Percentiles rank a stretch among this genome's conserved stretches.
Evolutionary conservation across 1,140 invertebrate genomes (phyloP).

Genomic region (Solen grandis): DNA sequence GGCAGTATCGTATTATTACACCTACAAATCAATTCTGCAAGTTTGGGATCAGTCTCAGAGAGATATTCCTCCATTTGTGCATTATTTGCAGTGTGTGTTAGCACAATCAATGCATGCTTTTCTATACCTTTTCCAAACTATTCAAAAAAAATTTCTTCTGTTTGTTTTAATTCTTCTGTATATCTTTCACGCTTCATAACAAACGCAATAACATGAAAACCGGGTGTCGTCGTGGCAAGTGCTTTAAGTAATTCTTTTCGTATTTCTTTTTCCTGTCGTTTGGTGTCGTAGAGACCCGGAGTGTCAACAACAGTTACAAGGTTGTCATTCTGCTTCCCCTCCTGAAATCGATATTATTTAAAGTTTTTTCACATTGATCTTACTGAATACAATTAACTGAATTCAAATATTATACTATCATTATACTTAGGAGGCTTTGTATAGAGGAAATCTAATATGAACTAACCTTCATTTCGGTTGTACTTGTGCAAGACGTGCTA

Average conservation of each 20-base stretch:
- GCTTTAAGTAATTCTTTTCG: background rate
- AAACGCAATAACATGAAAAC: slow-evolving; percentile 23
- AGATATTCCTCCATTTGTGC: too few species aligned
- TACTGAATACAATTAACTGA: too few species aligned
- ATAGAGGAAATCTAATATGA: too few species aligned
- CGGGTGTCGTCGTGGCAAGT: background rate
- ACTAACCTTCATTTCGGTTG: too few species aligned
- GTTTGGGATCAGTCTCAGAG: too few species aligned
- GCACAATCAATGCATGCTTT: slow-evolving; percentile 3
- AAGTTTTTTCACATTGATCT: too few species aligned
- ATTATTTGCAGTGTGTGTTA: too few species aligned
- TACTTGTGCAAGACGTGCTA: too few species aligned
- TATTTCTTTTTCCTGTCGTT: slow-evolving; percentile 1
- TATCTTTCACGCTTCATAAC: background rate
- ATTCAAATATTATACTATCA: too few species aligned
- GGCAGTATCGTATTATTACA: too few species aligned
- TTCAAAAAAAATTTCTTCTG: slow-evolving; percentile 2
- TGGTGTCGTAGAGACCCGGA: slow-evolving; percentile 33
- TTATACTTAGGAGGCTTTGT: too few species aligned
- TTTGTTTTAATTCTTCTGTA: slow-evolving; percentile 17
- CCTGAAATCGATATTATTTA: slow-evolving; percentile 4
- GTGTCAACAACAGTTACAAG: slow-evolving; percentile 16
- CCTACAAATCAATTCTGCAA: too few species aligned
- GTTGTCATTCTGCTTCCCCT: background rate
- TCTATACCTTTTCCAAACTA: slow-evolving; percentile 9